Evolutionary conservation across 2,888 invertebrate species (phyloP).

Genomic region (Endotricha flammealis): DNA sequence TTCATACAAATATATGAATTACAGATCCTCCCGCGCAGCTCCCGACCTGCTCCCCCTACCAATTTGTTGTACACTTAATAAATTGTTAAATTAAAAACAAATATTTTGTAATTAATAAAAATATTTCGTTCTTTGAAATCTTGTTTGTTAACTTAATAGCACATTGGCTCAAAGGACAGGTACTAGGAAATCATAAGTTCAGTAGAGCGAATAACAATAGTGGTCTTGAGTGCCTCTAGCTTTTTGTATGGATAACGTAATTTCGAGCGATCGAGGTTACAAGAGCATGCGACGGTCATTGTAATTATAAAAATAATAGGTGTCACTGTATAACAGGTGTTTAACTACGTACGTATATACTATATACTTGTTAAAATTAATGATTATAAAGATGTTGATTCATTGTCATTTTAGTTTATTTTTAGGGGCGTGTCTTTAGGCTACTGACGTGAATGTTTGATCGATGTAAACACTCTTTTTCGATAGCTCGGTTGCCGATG

Average conservation of each 20-base stretch:
- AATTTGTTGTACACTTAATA: no score
- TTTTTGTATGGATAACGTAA: not conserved
- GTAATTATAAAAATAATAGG: constrained; percentile 63
- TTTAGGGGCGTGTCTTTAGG: constrained; percentile 22
- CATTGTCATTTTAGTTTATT: constrained; percentile 45
- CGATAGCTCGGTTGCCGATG: no score
- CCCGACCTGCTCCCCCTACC: no score
- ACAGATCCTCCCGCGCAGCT: no score
- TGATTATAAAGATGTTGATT: constrained; percentile 72
- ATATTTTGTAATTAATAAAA: no score
- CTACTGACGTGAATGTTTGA: no score
- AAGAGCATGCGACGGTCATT: constrained; percentile 46
- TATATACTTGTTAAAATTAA: constrained; percentile 74
- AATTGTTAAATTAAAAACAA: no score
- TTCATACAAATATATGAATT: no score
- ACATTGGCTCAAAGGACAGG: no score
- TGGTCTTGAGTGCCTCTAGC: not conserved
- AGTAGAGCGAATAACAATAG: not conserved
- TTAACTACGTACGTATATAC: constrained; percentile 69
- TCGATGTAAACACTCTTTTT: no score
- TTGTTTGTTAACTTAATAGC: no score
- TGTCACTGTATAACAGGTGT: constrained; percentile 77
- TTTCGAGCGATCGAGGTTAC: not conserved
- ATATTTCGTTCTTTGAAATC: no score
- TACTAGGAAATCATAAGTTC: not conserved